A percentile compares a stretch with the other conserved stretches of the same genome.
phyloP scores from a whole-genome alignment of 2,888 invertebrate species.

The Sarcophaga carnaria region DNA sequence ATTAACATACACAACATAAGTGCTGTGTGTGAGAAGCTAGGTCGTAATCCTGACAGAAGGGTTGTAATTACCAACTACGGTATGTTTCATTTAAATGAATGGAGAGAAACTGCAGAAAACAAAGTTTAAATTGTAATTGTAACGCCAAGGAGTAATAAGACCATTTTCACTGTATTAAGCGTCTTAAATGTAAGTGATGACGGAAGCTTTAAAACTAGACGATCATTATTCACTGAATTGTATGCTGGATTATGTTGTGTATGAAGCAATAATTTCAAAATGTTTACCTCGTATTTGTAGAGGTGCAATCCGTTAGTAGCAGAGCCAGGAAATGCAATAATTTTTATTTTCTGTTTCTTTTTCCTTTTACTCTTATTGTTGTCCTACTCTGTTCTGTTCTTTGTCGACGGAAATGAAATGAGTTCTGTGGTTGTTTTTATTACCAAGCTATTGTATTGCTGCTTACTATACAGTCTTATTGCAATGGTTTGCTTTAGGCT shows the following conservation, averaged over 20 bases:
- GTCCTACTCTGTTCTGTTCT: conserved; percentile 25
- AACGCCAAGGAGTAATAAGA: too few relatives aligned
- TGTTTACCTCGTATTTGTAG: conserved; percentile 22
- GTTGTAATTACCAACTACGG: too few relatives aligned
- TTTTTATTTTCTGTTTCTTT: conserved; percentile 34
- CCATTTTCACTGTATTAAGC: too few relatives aligned
- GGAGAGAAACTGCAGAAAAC: too few relatives aligned
- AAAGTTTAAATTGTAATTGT: too few relatives aligned
- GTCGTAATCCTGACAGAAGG: too few relatives aligned
- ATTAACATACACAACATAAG: too few relatives aligned
- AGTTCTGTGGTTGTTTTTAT: conserved; percentile 57
- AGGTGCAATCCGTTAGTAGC: conserved; percentile 4
- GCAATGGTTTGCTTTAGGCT: not conserved
- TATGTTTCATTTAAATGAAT: too few relatives aligned
- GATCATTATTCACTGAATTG: not conserved
- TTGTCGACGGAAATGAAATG: conserved; percentile 64
- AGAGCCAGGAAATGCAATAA: conserved; percentile 61
- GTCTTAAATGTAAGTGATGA: too few relatives aligned
- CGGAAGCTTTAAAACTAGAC: too few relatives aligned
- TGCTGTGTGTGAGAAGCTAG: too few relatives aligned
- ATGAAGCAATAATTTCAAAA: not conserved
- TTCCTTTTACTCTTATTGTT: not conserved
- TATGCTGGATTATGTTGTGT: conserved; percentile 29
- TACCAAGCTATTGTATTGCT: conserved; percentile 25
- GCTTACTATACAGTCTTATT: not conserved